phyloP scores from a whole-genome alignment of 2,797 vertebrate genomes.

The Anas georgica region DNA sequence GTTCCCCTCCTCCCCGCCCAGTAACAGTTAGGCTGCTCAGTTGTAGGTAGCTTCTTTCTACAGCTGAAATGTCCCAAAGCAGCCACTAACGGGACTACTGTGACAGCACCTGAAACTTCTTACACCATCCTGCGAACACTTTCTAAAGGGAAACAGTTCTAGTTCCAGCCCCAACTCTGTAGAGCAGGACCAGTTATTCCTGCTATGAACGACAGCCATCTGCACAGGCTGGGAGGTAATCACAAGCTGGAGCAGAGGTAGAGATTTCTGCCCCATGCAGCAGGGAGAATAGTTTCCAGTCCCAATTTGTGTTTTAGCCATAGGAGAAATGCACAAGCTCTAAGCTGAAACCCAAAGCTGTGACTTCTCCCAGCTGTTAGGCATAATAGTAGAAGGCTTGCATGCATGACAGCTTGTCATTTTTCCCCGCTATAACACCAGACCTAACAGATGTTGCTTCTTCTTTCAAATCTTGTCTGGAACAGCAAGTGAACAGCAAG shows the following conservation, averaged over 20 bases:
- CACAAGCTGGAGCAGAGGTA: neutral
- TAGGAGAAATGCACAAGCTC: neutral
- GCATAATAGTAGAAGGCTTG: neutral
- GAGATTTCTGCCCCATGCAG: neutral
- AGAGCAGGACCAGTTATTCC: neutral
- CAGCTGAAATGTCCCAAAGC: neutral
- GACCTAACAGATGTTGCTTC: neutral
- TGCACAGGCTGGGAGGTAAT: fast-evolving
- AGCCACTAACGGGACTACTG: neutral
- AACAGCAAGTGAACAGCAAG: neutral
- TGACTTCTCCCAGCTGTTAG: neutral
- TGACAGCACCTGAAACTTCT: neutral
- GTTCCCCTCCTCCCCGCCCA: neutral
- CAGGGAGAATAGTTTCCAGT: neutral
- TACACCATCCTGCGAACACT: neutral
- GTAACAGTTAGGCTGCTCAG: neutral
- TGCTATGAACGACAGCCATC: neutral
- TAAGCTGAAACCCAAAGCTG: neutral
- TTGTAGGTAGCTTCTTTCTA: neutral
- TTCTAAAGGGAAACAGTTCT: neutral
- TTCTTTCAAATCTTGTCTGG: neutral
- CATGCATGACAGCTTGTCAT: neutral
- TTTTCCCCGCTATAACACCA: neutral
- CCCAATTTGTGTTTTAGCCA: neutral
- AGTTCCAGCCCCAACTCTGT: neutral